phyloP scores from a whole-genome alignment of 2,113 vertebrate species.

The Climacteris rufus region DNA sequence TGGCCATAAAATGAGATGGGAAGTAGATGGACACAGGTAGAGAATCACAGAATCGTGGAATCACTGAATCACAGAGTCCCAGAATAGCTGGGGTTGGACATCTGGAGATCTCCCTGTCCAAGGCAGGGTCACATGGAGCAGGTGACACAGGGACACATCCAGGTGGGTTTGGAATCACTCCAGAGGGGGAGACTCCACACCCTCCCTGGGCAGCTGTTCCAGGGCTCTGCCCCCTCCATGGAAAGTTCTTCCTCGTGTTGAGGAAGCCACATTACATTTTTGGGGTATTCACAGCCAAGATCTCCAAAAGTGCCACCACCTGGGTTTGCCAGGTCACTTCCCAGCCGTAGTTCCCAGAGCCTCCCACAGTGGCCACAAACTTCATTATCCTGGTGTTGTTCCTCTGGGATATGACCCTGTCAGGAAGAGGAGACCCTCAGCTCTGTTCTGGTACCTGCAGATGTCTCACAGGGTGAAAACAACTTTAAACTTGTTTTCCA shows the following conservation, averaged over 20 bases:
- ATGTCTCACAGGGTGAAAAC: fast-evolving
- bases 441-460: not conserved
- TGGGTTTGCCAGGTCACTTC: not conserved
- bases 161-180: not conserved
- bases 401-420: not conserved
- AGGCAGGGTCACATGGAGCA: not conserved
- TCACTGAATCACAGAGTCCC: fast-evolving
- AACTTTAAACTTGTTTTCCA: not conserved
- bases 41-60: not conserved
- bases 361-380: not conserved
- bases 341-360: not conserved
- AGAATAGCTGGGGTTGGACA: not conserved
- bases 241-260: fast-evolving
- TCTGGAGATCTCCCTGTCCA: not conserved
- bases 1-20: fast-evolving
- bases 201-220: not conserved
- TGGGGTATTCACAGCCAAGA: not conserved
- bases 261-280: fast-evolving
- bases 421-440: not conserved
- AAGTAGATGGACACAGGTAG: fast-evolving
- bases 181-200: not conserved
- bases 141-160: not conserved
- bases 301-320: not conserved
- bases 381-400: not conserved
- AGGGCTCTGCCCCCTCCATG: not conserved